Evolutionary conservation across 2,113 vertebrate genomes (phyloP).

Genomic region (Rostratula benghalensis): DNA sequence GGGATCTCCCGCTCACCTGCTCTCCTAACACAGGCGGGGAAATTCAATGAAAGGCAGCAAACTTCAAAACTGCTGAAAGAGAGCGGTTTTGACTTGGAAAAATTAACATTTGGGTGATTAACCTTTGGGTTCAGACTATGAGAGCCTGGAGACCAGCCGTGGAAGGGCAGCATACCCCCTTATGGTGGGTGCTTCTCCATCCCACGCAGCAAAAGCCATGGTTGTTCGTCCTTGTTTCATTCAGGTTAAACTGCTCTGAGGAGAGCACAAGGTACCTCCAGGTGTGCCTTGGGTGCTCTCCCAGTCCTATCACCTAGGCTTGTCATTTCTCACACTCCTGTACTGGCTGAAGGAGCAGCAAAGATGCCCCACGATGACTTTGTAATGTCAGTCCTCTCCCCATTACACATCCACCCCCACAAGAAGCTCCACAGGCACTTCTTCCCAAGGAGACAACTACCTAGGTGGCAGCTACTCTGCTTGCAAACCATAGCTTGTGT

Average conservation of each 20-base stretch:
- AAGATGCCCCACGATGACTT: rapidly evolving
- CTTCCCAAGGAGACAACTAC: neutral
- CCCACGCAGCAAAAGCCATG: rapidly evolving
- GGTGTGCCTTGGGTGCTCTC: neutral
- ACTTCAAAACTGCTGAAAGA: constrained; percentile 18
- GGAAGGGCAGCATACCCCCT: neutral
- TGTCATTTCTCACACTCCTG: neutral
- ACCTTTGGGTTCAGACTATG: neutral
- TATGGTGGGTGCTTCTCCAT: neutral
- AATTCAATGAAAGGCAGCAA: constrained; percentile 55
- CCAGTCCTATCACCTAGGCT: neutral
- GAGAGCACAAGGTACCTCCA: neutral
- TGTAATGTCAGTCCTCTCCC: neutral
- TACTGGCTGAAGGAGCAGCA: neutral
- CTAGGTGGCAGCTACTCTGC: neutral
- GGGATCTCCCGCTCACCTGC: constrained; percentile 57
- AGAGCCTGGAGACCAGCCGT: neutral
- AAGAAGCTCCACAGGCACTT: neutral
- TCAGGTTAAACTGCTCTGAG: neutral
- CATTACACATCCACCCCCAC: neutral
- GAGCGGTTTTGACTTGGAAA: constrained; percentile 5
- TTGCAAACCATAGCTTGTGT: neutral
- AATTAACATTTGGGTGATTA: neutral
- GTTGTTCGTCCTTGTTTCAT: neutral
- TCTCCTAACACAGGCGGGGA: neutral